Evolutionary conservation across 2,888 invertebrate genomes (phyloP), one percentile per base, ranked within the genome.

Genomic region (Melipona beecheii): DNA sequence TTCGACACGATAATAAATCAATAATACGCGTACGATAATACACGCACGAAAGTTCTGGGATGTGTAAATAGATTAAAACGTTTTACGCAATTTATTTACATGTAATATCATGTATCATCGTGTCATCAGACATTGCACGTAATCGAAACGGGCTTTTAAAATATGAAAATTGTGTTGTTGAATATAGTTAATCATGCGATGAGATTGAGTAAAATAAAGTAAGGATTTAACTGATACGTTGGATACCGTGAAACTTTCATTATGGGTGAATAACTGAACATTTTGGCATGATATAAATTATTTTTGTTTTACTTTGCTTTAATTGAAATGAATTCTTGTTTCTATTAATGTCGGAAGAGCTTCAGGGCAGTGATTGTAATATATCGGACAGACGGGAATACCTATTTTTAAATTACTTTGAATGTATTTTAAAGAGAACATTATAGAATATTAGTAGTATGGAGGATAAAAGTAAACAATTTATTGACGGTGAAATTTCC

Each of bases 81-180:
- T 21, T n/a, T 2, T 11, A 6, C 9, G 13, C 58, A 43, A 72
- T 69, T 62, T 73, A 78, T 69, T 54, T 64, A 68, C 24, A 36
- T 27, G 64, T 31, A 31, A 31, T 31, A 31, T 31, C n/a, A 31
- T 43, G n/a, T 24, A 69, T 79, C 27, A 70, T 50, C 49, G 1
- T 56, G 64, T 78, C 68, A 69, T 56, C 56, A 36, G 17, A 56
- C 36, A 24, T 27, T 31, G 27, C 43, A 24, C 21, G 68, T 56
- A 72, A 81, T 64, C 49, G 31, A 60, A 71, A 60, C 68, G 17
- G 6, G 49, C 54, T 43, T 66, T 69, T 27, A 65, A 13, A 27
- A 17, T 24, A 56, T 49, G 62, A 78, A 62, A 78, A 60, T 50
- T 66, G 72, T n/a, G 19, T 49, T 13, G 36, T 50, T 31, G 49